Evolutionary conservation across 1,140 invertebrate genomes (phyloP), one percentile per base, ranked within the genome.

Genomic region (Magallana gigas): DNA sequence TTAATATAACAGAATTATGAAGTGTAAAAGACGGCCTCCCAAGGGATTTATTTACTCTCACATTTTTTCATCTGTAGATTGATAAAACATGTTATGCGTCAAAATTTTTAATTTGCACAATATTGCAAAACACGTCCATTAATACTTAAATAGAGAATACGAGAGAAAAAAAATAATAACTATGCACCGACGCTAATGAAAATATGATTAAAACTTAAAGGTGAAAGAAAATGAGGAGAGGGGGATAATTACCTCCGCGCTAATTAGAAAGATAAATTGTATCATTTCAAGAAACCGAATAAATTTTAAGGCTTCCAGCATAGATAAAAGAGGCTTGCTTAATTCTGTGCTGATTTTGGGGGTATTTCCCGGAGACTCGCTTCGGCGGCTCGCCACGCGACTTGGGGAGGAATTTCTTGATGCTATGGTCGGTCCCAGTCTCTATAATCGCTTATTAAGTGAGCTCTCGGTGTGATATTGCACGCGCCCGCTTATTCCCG

Each of bases 271-370:
- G 88, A 84, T 86, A 85, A 89, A 48, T 57, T 18, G 18, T 57
- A 62, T 62, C 60, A 60, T 60, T 57, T 80, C 23, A 58, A 68
- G 88, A 87, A 89, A 89, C 83, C 64, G 36, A 81, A 89, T 89
- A 86, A 84, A 89, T 89, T 84, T 84, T n/a, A 81, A 56, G 88
- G 85, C 83, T 68, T 87, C 88, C 85, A 89, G 56, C 88, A 57
- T 85, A 89, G 88, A 89, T 88, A 89, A 87, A 89, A 87, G 88
- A 87, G 86, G 76, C 36, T 82, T 59, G 59, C 16, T 60, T 87
- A 85, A 89, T 89, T 81, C 85, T 81, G 60, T 60, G 64, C 58
- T 60, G 57, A 89, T 86, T 18, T 81, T 88, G 36, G 36, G 76
- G 62, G 85, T 68, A 48, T 86, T 85, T 56, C 57, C 18, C 81